These are phyloP conservation scores for Ochropleura plecta DNA, from an alignment of 2,888 invertebrate genomes.

Conservation along the genomic window DNA sequence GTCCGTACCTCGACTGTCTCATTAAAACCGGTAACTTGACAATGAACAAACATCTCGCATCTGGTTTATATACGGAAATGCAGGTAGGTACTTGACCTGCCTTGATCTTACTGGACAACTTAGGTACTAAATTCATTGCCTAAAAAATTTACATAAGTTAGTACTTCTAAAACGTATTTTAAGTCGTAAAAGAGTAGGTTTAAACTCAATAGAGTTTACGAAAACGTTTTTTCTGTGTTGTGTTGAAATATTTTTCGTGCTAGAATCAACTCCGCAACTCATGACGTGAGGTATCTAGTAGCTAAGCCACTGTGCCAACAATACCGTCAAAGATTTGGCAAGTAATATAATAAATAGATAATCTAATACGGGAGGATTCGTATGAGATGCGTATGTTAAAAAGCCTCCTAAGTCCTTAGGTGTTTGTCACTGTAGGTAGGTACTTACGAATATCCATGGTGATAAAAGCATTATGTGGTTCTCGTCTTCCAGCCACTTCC, in stretches of 20 bases:
- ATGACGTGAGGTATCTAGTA: background rate
- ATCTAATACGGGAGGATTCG: background rate
- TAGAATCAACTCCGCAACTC: background rate
- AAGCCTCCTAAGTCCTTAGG: background rate
- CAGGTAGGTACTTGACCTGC: background rate
- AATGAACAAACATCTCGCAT: background rate
- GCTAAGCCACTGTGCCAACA: background rate
- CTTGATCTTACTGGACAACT: background rate
- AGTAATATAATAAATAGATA: background rate
- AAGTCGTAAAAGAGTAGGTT: background rate
- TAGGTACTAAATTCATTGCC: background rate
- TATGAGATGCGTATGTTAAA: background rate
- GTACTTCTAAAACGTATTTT: background rate
- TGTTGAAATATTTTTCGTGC: background rate
- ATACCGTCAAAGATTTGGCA: background rate
- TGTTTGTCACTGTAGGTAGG: conserved; percentile 8
- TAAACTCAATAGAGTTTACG: background rate
- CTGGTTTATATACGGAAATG: background rate
- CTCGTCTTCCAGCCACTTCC: conserved; percentile 73
- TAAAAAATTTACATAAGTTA: background rate
- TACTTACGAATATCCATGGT: conserved; percentile 87
- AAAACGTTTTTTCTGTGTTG: background rate
- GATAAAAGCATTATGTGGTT: conserved; percentile 77
- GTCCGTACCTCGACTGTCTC: background rate
- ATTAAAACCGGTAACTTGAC: conserved; percentile 7